Base-by-base conservation (phyloP, 2,888 invertebrate species). In the Eupithecia insigniata region DNA sequence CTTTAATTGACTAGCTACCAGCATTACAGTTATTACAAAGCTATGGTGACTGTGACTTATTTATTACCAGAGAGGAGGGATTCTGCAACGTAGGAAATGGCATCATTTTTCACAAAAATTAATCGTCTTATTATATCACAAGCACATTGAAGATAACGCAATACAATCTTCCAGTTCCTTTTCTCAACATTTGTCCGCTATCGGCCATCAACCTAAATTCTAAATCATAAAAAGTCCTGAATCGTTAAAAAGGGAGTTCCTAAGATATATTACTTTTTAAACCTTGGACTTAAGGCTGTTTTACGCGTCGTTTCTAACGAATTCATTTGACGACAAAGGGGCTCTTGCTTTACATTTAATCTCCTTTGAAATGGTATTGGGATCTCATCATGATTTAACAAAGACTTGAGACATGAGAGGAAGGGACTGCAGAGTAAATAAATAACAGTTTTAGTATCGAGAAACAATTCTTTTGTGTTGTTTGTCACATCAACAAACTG, bases 371-470 rank as follows among this genome's bases (percentile, higher is more conserved):
- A 58, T 64, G 67, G 75, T 81, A 84, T 82, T 62, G 79, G 77
- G 72, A 79, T 82, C 76, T 81, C 80, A 81, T 82, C 76, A 75
- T 78, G 75, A 80, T 80, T 80, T 80, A 78, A 80, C 80, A 79
- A 80, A 82, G 79, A 75, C 78, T 76, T 79, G 75, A 46, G 32
- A 34, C 60, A 16, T 43, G 43, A 68, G 55, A 22, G 62, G 22
- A 30, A 16, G 60, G 10, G 51, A 32, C 61, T 61, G 18, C n/a
- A 51, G 22, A n/a, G 61, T 61, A 34, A 61, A 18, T 2, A 34
- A 61, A 18, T 2, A 10, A n/a, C 34, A 62, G 4, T 32, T 62
- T 62, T 34, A 55, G 0, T 12, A 26, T 22, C n/a, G 43, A 51
- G 10, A 51, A 51, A 51, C 22, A 51, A 51, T 51, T 51, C 0